Percentiles rank a stretch among this genome's conserved stretches.
These are phyloP conservation scores for Noctua pronuba DNA, from an alignment of 2,888 invertebrate species.

Conservation along the genomic window DNA sequence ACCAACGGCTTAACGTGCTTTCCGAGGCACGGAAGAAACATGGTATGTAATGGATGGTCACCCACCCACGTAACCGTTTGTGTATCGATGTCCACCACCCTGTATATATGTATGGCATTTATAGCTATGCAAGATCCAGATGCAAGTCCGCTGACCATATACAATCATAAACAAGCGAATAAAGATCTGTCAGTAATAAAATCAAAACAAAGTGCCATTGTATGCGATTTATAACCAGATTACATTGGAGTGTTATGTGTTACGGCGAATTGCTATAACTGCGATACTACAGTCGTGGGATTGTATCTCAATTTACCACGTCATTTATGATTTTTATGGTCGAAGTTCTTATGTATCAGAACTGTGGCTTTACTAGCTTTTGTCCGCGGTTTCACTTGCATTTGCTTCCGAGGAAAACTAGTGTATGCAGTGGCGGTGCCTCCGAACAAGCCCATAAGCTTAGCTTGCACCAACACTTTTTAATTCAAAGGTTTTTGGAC, in stretches of 20 bases:
- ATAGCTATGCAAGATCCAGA: constrained; percentile 7
- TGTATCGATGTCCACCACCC: too few species aligned
- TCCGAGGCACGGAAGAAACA: too few species aligned
- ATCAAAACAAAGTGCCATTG: constrained; percentile 33
- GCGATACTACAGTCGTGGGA: background rate
- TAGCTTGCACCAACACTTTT: too few species aligned
- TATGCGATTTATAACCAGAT: constrained; percentile 42
- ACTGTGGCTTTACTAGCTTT: background rate
- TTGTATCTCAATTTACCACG: constrained; percentile 18
- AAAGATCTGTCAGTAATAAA: constrained; percentile 30
- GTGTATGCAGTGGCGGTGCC: too few species aligned
- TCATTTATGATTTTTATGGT: constrained; percentile 5
- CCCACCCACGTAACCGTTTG: too few species aligned
- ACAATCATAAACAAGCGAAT: constrained; percentile 5
- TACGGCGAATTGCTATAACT: background rate
- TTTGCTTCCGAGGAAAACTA: background rate
- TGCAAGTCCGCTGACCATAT: background rate
- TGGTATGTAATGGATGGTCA: too few species aligned
- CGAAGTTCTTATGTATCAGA: background rate
- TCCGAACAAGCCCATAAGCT: too few species aligned
- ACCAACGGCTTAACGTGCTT: too few species aligned
- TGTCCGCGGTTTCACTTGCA: background rate
- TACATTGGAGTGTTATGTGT: constrained; percentile 21
- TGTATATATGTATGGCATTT: background rate
- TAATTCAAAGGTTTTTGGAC: too few species aligned